phyloP scores from a whole-genome alignment of 2,888 invertebrate genomes.

The Augiades crinisus region DNA sequence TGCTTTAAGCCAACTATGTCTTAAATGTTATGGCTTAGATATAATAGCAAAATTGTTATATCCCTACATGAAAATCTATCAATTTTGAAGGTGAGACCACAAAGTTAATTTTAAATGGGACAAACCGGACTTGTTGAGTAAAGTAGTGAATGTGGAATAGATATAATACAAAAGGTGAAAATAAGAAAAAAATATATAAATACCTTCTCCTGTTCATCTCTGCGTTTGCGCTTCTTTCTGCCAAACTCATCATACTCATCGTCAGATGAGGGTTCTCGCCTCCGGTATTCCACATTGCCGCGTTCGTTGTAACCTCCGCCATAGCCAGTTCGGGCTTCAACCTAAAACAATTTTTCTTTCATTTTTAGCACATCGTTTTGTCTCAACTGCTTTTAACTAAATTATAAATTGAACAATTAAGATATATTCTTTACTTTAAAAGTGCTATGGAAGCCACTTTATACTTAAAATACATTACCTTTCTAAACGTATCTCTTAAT shows the following conservation, averaged over 20 bases:
- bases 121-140: background rate
- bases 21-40: background rate
- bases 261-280: constrained; percentile 91
- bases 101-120: background rate
- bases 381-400: too few species aligned
- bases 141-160: constrained; percentile 1
- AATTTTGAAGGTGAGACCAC: background rate
- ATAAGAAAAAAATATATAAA: constrained; percentile 28
- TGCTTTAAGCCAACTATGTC: background rate
- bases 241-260: constrained; percentile 98
- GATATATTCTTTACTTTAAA: too few species aligned
- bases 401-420: too few species aligned
- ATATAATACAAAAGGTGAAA: too few species aligned
- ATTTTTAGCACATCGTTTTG: too few species aligned
- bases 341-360: constrained; percentile 54
- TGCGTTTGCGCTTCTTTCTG: constrained; percentile 82
- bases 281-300: constrained; percentile 97
- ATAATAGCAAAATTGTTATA: background rate
- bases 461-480: too few species aligned
- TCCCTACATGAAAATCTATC: background rate
- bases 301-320: constrained; percentile 98
- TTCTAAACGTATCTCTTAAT: too few species aligned
- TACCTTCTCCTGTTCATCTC: constrained; percentile 47
- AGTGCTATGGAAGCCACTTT: too few species aligned
- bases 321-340: constrained; percentile 89